A percentile compares a stretch with the other conserved stretches of the same genome.
Conservation (phyloP, 2,113 vertebrate species). For the Sylvia atricapilla region DNA sequence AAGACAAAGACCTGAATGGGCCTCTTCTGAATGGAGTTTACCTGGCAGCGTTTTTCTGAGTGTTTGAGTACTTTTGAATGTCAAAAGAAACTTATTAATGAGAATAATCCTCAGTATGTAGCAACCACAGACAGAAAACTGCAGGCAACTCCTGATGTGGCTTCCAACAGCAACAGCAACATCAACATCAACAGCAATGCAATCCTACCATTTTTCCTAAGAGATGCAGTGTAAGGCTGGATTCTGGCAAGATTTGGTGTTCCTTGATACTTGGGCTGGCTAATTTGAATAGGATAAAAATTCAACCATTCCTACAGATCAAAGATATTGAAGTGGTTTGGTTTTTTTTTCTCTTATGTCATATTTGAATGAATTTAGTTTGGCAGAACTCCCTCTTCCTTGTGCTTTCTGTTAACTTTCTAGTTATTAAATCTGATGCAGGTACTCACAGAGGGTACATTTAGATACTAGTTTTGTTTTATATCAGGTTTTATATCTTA, state of each 20-base stretch:
- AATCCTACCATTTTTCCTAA: background rate
- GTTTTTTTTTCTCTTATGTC: background rate
- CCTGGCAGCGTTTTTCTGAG: background rate
- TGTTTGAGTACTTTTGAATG: background rate
- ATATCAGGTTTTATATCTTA: background rate
- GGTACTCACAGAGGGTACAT: background rate
- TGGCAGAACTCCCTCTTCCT: background rate
- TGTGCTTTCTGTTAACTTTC: background rate
- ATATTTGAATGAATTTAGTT: background rate
- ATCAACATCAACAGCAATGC: no score
- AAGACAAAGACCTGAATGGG: background rate
- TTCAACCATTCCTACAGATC: background rate
- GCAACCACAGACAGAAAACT: background rate
- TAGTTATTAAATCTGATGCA: background rate
- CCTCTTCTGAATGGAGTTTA: background rate
- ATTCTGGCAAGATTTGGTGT: background rate
- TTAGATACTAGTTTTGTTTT: background rate
- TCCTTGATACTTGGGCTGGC: rapidly evolving
- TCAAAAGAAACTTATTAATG: background rate
- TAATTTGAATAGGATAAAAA: background rate
- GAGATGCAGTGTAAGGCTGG: rapidly evolving
- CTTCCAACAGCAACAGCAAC: background rate
- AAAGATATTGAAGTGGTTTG: background rate
- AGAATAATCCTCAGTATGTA: background rate
- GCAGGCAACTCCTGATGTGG: background rate